A percentile compares a stretch with the other conserved stretches of the same genome.
phyloP scores from a whole-genome alignment of 2,888 invertebrate species.

The Fissipunctia ypsillon region DNA sequence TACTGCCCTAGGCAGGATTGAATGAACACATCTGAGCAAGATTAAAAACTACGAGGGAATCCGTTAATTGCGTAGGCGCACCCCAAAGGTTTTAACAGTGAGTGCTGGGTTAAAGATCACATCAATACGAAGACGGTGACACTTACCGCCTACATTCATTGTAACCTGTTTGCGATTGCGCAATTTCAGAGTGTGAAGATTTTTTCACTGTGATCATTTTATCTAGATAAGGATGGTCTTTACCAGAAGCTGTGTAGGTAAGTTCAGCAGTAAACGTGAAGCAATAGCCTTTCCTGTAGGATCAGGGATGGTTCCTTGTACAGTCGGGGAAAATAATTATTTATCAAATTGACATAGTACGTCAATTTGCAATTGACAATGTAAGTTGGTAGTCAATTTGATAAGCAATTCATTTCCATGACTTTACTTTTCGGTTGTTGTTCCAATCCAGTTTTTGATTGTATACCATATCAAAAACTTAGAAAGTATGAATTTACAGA shows the following conservation, averaged over 20 bases:
- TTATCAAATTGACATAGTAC: no score
- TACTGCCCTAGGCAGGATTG: conserved; percentile 3
- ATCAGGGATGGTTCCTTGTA: neutral
- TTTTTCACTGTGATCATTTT: neutral
- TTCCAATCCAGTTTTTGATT: neutral
- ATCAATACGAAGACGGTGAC: conserved; percentile 21
- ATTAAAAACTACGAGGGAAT: conserved; percentile 22
- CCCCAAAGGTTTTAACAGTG: conserved; percentile 14
- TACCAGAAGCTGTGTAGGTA: neutral
- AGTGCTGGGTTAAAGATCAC: conserved; percentile 36
- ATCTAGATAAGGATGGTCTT: neutral
- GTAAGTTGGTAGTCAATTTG: no score
- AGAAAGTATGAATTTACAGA: no score
- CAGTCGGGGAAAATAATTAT: no score
- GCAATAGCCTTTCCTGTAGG: no score
- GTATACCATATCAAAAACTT: no score
- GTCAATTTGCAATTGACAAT: no score
- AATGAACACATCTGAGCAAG: neutral
- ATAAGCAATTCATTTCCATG: no score
- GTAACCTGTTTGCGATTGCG: conserved; percentile 8
- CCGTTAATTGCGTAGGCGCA: conserved; percentile 46
- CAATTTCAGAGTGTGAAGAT: neutral
- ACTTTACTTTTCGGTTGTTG: neutral
- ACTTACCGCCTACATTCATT: conserved; percentile 31
- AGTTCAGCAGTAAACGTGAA: neutral